These are phyloP conservation scores for Anhinga anhinga DNA, from an alignment of 2,113 vertebrate genomes.

Conservation along the genomic window DNA sequence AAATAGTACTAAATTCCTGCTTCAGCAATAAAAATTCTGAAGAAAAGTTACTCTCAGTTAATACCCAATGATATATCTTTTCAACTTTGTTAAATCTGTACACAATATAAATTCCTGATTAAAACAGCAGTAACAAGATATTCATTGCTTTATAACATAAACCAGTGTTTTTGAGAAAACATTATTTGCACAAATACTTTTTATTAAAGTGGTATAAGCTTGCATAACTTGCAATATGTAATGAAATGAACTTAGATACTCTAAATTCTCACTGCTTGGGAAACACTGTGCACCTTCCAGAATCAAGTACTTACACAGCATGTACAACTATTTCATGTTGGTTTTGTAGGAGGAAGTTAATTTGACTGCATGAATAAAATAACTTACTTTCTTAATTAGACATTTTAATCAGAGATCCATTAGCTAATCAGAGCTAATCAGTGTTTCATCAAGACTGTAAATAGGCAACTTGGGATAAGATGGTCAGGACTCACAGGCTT, in stretches of 20 bases:
- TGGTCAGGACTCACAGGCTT: conserved; percentile 29
- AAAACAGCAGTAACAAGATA: background rate
- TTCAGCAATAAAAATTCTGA: background rate
- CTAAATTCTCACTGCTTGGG: conserved; percentile 1
- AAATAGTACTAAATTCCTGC: background rate
- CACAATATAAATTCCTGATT: background rate
- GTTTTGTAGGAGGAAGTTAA: conserved; percentile 56
- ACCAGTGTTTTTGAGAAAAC: conserved; percentile 24
- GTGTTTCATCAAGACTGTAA: conserved; percentile 63
- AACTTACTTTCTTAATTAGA: conserved; percentile 64
- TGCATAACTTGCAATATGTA: background rate
- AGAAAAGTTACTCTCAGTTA: background rate
- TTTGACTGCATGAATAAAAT: conserved; percentile 69
- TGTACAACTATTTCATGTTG: conserved; percentile 1
- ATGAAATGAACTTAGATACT: background rate
- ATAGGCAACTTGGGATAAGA: conserved; percentile 45
- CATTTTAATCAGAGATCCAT: conserved; percentile 67
- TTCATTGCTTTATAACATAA: background rate
- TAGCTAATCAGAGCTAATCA: conserved; percentile 73
- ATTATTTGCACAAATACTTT: conserved; percentile 46
- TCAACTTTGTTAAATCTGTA: background rate
- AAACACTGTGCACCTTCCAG: background rate
- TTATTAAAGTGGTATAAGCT: background rate
- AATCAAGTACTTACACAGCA: conserved; percentile 26
- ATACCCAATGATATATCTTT: background rate